phyloP scores from a whole-genome alignment of 2,888 invertebrate genomes.

The Frankliniella fusca region DNA sequence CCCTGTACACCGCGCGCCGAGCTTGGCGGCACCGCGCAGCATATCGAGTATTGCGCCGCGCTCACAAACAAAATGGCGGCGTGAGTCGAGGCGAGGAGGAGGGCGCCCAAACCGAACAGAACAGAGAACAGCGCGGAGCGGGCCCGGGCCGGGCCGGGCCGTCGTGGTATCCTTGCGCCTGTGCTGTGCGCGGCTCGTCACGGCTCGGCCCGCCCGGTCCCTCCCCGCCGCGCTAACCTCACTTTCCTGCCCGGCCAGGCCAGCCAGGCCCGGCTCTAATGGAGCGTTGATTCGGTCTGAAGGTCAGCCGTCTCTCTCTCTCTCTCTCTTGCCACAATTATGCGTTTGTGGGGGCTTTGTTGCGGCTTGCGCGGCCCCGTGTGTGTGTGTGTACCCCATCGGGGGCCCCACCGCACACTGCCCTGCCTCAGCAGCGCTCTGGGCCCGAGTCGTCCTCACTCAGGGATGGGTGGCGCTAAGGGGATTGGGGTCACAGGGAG shows the following conservation, averaged over 20 bases:
- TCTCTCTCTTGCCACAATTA: not conserved
- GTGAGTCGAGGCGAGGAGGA: no score
- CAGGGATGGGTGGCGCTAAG: not conserved
- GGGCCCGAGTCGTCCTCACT: not conserved
- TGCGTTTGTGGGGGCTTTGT: constrained; percentile 11
- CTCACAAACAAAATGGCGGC: constrained; percentile 17
- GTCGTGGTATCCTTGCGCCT: constrained; percentile 10
- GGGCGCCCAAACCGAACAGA: not conserved
- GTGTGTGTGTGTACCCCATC: not conserved
- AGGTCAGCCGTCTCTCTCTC: not conserved
- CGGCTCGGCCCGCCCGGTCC: not conserved
- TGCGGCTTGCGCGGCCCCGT: not conserved
- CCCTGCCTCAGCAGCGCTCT: not conserved
- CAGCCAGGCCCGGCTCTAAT: not conserved
- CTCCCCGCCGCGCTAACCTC: constrained; percentile 3
- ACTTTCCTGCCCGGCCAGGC: not conserved
- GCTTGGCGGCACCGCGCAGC: not conserved
- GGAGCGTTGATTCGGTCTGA: constrained; percentile 19
- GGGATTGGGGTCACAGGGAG: not conserved
- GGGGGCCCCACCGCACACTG: not conserved
- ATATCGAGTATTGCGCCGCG: constrained; percentile 21
- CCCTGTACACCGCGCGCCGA: not conserved
- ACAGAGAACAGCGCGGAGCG: not conserved
- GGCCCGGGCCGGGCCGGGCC: no score
- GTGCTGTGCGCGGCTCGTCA: not conserved